A percentile compares a stretch with the other conserved stretches of the same genome.
Conservation (phyloP, 1,140 invertebrate genomes). For the Brachionus calyciflorus region DNA sequence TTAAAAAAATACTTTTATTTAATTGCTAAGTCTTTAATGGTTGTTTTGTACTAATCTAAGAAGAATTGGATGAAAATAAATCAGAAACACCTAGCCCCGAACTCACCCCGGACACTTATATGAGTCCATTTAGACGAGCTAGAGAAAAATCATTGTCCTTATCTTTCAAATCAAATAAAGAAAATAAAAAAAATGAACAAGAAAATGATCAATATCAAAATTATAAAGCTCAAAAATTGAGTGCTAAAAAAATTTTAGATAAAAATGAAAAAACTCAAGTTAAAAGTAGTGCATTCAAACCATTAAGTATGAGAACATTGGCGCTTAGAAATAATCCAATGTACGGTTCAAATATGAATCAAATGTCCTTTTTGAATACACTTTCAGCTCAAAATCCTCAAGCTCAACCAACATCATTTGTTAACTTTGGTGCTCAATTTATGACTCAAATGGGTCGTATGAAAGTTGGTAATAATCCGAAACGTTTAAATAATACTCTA, state of each 20-base stretch:
- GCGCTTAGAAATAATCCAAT: slow-evolving; percentile 11
- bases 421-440: not conserved
- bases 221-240: slow-evolving; percentile 16
- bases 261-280: not conserved
- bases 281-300: not conserved
- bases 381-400: not conserved
- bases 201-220: slow-evolving; percentile 16
- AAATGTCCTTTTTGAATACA: not conserved
- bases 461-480: not conserved
- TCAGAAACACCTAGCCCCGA: too few species aligned
- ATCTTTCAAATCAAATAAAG: not conserved
- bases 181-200: not conserved
- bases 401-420: not conserved
- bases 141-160: not conserved
- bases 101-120: not conserved
- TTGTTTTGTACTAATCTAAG: too few species aligned
- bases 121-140: slow-evolving; percentile 1
- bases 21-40: too few species aligned
- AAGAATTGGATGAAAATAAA: too few species aligned
- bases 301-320: slow-evolving; percentile 22
- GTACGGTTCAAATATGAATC: not conserved
- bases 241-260: not conserved
- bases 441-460: too few species aligned
- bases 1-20: too few species aligned
- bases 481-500: not conserved